Evolutionary conservation across 2,797 vertebrate genomes (phyloP).

Genomic region (Epinephelus awoara): DNA sequence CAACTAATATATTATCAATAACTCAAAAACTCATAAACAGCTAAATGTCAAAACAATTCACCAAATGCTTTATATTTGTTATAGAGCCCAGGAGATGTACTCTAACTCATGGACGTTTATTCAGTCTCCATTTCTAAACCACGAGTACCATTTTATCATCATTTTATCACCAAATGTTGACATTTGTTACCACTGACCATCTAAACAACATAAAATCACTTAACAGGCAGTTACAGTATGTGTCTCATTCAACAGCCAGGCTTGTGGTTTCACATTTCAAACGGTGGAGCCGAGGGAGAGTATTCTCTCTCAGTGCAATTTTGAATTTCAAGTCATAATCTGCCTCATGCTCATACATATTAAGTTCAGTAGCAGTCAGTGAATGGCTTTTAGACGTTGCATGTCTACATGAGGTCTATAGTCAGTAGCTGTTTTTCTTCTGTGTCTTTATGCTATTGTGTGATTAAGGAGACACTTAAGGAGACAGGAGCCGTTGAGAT

Average conservation of each 20-base stretch:
- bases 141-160: not conserved
- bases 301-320: not conserved
- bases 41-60: constrained; percentile 1
- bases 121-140: constrained; percentile 16
- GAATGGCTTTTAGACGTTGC: not conserved
- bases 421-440: not conserved
- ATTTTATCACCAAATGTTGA: not conserved
- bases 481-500: not conserved
- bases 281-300: not conserved
- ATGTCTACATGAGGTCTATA: not conserved
- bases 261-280: constrained; percentile 12
- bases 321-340: not conserved
- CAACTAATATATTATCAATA: not conserved
- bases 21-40: not conserved
- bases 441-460: not conserved
- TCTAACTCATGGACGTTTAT: not conserved
- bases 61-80: constrained; percentile 1
- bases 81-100: not conserved
- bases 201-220: constrained; percentile 17
- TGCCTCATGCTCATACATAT: not conserved
- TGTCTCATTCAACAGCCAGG: constrained; percentile 16
- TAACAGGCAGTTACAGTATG: constrained; percentile 13
- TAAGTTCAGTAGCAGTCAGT: not conserved
- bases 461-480: not conserved
- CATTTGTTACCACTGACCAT: constrained; percentile 20